Percentiles rank a stretch among this genome's conserved stretches.
Evolutionary conservation across 2,888 invertebrate genomes (phyloP).

Genomic region (Andrena camellia): DNA sequence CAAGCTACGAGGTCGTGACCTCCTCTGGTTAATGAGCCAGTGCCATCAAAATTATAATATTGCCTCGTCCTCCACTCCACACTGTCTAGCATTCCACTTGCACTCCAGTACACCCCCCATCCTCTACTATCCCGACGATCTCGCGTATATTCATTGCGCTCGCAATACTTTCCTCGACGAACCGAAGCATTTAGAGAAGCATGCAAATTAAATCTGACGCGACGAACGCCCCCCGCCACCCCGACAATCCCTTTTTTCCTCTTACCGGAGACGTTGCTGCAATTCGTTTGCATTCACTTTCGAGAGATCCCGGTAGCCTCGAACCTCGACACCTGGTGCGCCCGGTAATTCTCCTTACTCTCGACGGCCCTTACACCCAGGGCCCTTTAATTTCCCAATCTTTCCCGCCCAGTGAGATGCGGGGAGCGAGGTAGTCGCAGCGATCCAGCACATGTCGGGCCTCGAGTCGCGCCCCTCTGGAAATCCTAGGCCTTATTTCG

Average conservation of each 20-base stretch:
- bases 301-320: not conserved
- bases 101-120: not conserved
- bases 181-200: slow-evolving; percentile 30
- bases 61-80: not conserved
- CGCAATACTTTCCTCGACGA: slow-evolving; percentile 12
- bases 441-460: slow-evolving; percentile 39
- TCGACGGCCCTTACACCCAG: not conserved
- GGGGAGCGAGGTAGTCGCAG: not conserved
- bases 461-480: slow-evolving; percentile 18
- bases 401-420: not conserved
- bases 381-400: slow-evolving; percentile 7
- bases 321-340: slow-evolving; percentile 1
- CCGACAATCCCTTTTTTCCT: slow-evolving; percentile 6
- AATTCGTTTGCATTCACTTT: slow-evolving; percentile 36
- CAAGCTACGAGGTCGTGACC: too few species aligned
- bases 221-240: not conserved
- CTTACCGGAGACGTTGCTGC: slow-evolving; percentile 5
- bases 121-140: not conserved
- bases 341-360: not conserved
- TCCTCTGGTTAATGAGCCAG: not conserved
- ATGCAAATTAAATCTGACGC: slow-evolving; percentile 31
- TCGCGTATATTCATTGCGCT: not conserved
- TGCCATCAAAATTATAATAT: not conserved
- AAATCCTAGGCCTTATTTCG: slow-evolving; percentile 49
- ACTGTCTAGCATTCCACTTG: too few species aligned